These are phyloP conservation scores for Cassiopea andromeda DNA, from an alignment of 30 jellyfish, hydroid and myxozoan species.

Conservation along the genomic window DNA sequence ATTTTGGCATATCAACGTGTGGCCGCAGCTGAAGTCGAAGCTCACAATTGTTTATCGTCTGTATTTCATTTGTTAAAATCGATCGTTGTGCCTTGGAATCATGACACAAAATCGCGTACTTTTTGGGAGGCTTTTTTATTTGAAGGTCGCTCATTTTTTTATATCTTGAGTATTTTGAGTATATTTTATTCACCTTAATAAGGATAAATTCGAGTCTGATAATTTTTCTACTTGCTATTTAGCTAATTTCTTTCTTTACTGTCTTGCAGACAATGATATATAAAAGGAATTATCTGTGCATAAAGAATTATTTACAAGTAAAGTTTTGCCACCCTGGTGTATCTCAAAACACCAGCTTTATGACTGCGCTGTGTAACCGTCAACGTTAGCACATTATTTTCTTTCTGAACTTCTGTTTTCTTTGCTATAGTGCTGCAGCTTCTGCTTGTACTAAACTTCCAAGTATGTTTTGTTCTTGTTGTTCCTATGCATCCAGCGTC, in stretches of 20 bases:
- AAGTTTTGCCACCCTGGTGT: not conserved
- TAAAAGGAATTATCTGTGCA: not conserved
- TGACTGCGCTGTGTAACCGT: too few relatives aligned
- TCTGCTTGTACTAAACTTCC: too few relatives aligned
- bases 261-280: not conserved
- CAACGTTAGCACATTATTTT: too few relatives aligned
- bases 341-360: not conserved
- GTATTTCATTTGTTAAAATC: slow-evolving; percentile 27
- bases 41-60: slow-evolving; percentile 27
- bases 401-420: too few relatives aligned
- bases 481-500: too few relatives aligned
- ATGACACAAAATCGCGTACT: slow-evolving; percentile 26
- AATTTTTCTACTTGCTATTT: not conserved
- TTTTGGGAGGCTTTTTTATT: not conserved
- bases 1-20: slow-evolving; percentile 24
- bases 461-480: too few relatives aligned
- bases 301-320: too few relatives aligned
- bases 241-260: not conserved
- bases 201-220: not conserved
- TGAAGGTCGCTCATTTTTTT: not conserved
- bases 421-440: too few relatives aligned
- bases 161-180: too few relatives aligned
- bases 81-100: slow-evolving; percentile 7
- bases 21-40: slow-evolving; percentile 63
- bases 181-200: too few relatives aligned